Percentiles rank a stretch among this genome's conserved stretches.
phyloP scores from a whole-genome alignment of 2,888 invertebrate genomes.

The Mesorhabditis spiculigera region DNA sequence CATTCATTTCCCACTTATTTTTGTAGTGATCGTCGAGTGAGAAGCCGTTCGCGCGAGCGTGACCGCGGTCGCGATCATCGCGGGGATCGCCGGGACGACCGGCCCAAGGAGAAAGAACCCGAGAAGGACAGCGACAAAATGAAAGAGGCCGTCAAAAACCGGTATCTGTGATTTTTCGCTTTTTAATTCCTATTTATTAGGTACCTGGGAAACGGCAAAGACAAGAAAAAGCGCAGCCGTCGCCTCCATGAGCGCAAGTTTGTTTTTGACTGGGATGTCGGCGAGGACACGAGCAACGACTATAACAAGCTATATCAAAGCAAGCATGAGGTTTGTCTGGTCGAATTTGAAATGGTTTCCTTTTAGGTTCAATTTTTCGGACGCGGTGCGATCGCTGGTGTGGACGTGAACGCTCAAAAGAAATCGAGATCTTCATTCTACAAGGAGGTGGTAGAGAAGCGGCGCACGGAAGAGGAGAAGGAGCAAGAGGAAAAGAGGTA shows the following conservation, averaged over 20 bases:
- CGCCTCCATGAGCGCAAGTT: constrained; percentile 96
- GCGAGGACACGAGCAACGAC: constrained; percentile 93
- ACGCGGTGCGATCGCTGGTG: constrained; percentile 92
- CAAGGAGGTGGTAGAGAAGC: constrained; percentile 85
- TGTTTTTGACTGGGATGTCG: constrained; percentile 99
- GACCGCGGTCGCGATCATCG: constrained; percentile 11
- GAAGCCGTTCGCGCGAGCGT: constrained; percentile 10
- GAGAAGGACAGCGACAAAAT: constrained; percentile 34
- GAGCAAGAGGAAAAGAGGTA: constrained; percentile 78
- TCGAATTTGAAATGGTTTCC: constrained; percentile 10
- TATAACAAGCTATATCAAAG: constrained; percentile 95
- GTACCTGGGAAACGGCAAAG: constrained; percentile 54
- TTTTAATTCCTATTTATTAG: background rate
- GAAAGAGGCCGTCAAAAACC: constrained; percentile 46
- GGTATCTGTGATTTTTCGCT: constrained; percentile 32
- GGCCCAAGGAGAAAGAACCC: background rate
- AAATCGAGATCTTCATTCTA: constrained; percentile 91
- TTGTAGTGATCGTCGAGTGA: background rate
- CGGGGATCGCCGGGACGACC: background rate
- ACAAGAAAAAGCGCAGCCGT: constrained; percentile 71
- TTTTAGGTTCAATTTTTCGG: constrained; percentile 85
- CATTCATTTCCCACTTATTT: too few relatives aligned
- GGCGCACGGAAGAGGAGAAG: constrained; percentile 91
- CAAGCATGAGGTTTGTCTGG: constrained; percentile 72
- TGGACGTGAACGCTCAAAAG: constrained; percentile 77